A percentile compares a stretch with the other conserved stretches of the same genome.
phyloP scores from a whole-genome alignment of 2,888 invertebrate species.

The Herminia tarsipennalis region DNA sequence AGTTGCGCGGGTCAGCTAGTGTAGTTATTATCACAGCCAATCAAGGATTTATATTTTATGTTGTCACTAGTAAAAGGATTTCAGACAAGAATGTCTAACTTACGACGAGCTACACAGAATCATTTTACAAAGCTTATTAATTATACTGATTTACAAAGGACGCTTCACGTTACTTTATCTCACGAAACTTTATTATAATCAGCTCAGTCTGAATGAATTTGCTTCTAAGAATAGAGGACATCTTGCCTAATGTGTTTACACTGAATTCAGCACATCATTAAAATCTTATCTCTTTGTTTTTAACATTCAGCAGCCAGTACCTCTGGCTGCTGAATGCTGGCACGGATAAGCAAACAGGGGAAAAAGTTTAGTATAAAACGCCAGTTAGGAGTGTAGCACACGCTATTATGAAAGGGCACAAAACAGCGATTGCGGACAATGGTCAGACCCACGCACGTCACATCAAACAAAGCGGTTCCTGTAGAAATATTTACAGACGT shows the following conservation, averaged over 20 bases:
- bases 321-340: no score
- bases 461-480: conserved; percentile 58
- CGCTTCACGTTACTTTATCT: conserved; percentile 15
- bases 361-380: conserved; percentile 40
- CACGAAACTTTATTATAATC: conserved; percentile 25
- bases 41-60: no score
- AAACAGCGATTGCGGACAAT: conserved; percentile 55
- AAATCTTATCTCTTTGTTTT: conserved; percentile 6
- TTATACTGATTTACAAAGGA: conserved; percentile 36
- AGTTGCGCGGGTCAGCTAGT: no score
- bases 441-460: conserved; percentile 56
- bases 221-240: conserved; percentile 9
- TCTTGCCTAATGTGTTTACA: conserved; percentile 18
- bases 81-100: no score
- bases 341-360: conserved; percentile 28
- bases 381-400: conserved; percentile 39
- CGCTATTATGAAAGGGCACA: conserved; percentile 51
- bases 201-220: conserved; percentile 12
- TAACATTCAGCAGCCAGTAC: no score
- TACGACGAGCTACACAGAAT: no score
- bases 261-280: conserved; percentile 9
- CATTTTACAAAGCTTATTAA: no score
- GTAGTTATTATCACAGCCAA: no score
- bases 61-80: no score
- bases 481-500: conserved; percentile 57